These are phyloP conservation scores for Trachurus trachurus DNA, from an alignment of 2,797 vertebrate genomes.

Conservation along the genomic window DNA sequence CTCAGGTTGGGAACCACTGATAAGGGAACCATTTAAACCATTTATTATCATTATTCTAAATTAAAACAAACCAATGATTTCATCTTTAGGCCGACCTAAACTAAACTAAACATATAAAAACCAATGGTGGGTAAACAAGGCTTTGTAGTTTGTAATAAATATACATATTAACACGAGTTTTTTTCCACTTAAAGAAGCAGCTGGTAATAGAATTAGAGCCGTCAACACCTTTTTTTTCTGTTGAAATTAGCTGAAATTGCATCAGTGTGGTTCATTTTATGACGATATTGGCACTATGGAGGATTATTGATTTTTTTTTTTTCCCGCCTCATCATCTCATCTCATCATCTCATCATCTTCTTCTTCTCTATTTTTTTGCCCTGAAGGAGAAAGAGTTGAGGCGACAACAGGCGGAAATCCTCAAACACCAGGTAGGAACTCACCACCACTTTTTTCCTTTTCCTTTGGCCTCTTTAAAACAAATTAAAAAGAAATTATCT, in stretches of 20 bases:
- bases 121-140: no score
- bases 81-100: no score
- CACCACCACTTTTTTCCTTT: slow-evolving; percentile 25
- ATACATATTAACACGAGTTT: no score
- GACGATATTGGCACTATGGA: slow-evolving; percentile 67
- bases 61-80: no score
- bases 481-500: slow-evolving; percentile 51
- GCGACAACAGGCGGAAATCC: slow-evolving; percentile 97
- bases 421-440: slow-evolving; percentile 96
- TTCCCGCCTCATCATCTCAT: slow-evolving; percentile 51
- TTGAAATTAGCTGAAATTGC: slow-evolving; percentile 59
- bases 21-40: no score
- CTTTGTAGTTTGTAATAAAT: no score
- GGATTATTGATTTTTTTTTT: slow-evolving; percentile 71
- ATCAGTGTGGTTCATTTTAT: slow-evolving; percentile 68
- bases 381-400: slow-evolving; percentile 98
- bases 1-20: no score
- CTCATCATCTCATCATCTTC: no score
- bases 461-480: slow-evolving; percentile 52
- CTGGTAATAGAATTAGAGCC: slow-evolving; percentile 51
- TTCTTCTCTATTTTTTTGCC: slow-evolving; percentile 52
- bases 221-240: slow-evolving; percentile 3
- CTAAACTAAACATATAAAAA: no score
- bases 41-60: no score
- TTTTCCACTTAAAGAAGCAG: background rate